Evolutionary conservation across 92 coral and sea anemone species (phyloP).

Genomic region (Anthopleura xanthogrammica): DNA sequence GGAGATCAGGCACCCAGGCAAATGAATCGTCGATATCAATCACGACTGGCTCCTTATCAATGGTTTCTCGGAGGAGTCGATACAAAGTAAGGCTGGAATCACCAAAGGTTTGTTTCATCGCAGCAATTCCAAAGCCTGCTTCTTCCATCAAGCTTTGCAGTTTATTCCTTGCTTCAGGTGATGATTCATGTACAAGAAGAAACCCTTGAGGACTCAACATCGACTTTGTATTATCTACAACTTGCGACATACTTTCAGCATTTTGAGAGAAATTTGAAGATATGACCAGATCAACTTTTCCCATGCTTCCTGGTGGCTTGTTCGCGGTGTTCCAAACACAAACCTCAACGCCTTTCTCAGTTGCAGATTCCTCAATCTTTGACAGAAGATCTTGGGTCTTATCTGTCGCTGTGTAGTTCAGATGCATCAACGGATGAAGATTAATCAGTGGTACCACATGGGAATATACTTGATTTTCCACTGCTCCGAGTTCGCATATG

Average conservation of each 20-base stretch:
- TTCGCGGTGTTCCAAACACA: slow-evolving; percentile 59
- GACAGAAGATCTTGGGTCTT: slow-evolving; percentile 49
- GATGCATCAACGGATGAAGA: slow-evolving; percentile 69
- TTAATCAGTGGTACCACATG: slow-evolving; percentile 54
- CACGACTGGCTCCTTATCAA: slow-evolving; percentile 47
- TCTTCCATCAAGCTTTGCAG: slow-evolving; percentile 27
- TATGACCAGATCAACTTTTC: slow-evolving; percentile 61
- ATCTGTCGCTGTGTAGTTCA: slow-evolving; percentile 71
- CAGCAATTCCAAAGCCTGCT: slow-evolving; percentile 53
- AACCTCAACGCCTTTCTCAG: slow-evolving; percentile 45
- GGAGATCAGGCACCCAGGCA: slow-evolving; percentile 64
- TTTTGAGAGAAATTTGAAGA: slow-evolving; percentile 51
- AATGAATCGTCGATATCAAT: slow-evolving; percentile 72
- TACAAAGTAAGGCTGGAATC: slow-evolving; percentile 60
- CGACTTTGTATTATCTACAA: slow-evolving; percentile 50
- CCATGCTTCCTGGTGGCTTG: slow-evolving; percentile 56
- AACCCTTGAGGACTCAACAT: slow-evolving; percentile 62
- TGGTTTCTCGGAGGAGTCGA: slow-evolving; percentile 37
- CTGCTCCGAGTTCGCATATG: slow-evolving; percentile 70
- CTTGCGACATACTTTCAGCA: slow-evolving; percentile 33
- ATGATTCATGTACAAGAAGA: slow-evolving; percentile 60
- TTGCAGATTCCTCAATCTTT: slow-evolving; percentile 41
- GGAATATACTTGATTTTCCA: slow-evolving; percentile 58
- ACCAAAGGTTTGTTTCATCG: slow-evolving; percentile 44
- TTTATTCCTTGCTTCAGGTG: slow-evolving; percentile 24